Evolutionary conservation across 2,797 vertebrate species (phyloP), one percentile per base, ranked within the genome.

Genomic region (Aplochiton taeniatus): DNA sequence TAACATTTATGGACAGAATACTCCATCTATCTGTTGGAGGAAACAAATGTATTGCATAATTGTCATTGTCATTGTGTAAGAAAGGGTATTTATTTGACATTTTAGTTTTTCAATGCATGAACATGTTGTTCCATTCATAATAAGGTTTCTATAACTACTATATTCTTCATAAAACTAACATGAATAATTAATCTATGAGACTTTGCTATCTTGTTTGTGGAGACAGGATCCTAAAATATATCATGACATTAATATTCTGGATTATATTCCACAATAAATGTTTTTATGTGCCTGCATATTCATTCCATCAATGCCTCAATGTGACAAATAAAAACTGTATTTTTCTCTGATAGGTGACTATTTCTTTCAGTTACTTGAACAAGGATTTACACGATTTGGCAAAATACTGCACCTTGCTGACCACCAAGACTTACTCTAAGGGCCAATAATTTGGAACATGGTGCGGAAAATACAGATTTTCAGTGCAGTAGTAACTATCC

Each of bases 241-340:
- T 62, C 71, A 71, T 63, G 80, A 85, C 77, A 82, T 63, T 76
- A 83, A 84, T 68, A 75, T 82, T 83, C 81, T 82, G 75, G 68
- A 88, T 82, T 80, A 84, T 83, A 74, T 58, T 78, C 68, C 79
- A 78, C 85, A 76, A 80, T 84, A 76, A 74, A 83, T 77, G 72
- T 85, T 47, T 2, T 44, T 68, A 82, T 81, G 83, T 88, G 86
- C 85, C 85, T 90, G 85, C 80, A 85, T 84, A 85, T 77, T 83
- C 77, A 76, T 80, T 78, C 69, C 79, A 85, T 88, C 77, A 83
- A 85, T 79, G 82, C 83, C 82, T 84, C 82, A 81, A 72, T 79
- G 79, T 87, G 80, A 83, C 71, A 75, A 90, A 87, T 85, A 85
- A 90, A 87, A 85, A 74, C 42, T 5, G 63, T 81, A 78, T 83